Evolutionary conservation across 2,888 invertebrate species (phyloP).

Genomic region (Habrosyne pyritoides): DNA sequence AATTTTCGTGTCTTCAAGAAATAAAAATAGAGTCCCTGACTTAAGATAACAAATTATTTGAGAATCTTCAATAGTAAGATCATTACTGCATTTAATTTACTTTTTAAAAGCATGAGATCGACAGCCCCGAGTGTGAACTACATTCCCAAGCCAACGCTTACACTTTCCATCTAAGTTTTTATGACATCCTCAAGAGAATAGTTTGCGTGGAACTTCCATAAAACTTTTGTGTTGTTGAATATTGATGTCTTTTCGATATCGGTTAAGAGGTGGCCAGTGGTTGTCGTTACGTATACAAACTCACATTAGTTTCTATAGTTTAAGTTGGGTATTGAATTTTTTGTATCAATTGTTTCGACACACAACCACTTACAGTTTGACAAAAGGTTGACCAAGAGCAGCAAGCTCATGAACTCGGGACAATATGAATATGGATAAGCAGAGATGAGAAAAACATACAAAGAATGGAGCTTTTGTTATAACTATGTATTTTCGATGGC

Average conservation of each 20-base stretch:
- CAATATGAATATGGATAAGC: conserved; percentile 42
- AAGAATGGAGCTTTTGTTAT: conserved; percentile 40
- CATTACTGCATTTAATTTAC: not conserved
- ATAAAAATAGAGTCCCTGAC: not conserved
- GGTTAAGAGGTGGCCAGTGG: conserved; percentile 1
- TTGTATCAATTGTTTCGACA: conserved; percentile 7
- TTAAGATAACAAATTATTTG: not conserved
- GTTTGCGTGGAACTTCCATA: not conserved
- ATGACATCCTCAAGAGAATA: not conserved
- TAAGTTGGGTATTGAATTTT: not conserved
- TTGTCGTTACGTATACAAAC: not conserved
- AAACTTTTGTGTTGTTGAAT: conserved; percentile 2
- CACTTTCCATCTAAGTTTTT: not conserved
- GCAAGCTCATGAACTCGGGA: conserved; percentile 22
- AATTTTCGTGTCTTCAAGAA: not conserved
- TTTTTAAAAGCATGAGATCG: not conserved
- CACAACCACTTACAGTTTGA: conserved; percentile 8
- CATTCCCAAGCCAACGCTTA: not conserved
- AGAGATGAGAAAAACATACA: conserved; percentile 31
- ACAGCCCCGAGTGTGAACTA: not conserved
- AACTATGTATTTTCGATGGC: conserved; percentile 37
- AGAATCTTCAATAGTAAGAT: not conserved
- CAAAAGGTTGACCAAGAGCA: conserved; percentile 19
- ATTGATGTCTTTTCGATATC: not conserved
- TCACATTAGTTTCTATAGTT: not conserved